Evolutionary conservation across 2,888 invertebrate genomes (phyloP).

Genomic region (Apantesis nais): DNA sequence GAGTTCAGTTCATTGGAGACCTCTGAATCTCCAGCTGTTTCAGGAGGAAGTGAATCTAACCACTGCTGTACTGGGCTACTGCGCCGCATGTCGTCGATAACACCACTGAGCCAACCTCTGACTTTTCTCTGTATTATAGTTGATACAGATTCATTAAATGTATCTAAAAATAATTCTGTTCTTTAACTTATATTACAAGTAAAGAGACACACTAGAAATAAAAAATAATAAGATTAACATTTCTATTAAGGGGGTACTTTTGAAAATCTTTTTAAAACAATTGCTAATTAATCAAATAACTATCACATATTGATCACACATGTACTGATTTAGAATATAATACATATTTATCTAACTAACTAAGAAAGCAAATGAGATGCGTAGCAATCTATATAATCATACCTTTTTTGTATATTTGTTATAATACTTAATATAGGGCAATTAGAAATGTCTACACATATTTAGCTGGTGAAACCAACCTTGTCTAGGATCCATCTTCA

Average conservation of each 20-base stretch:
- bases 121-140: slow-evolving; percentile 79
- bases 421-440: slow-evolving; percentile 24
- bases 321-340: neutral
- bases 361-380: slow-evolving; percentile 25
- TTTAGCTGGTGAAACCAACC: slow-evolving; percentile 75
- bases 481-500: slow-evolving; percentile 82
- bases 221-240: neutral
- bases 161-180: slow-evolving; percentile 59
- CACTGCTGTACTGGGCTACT: slow-evolving; percentile 91
- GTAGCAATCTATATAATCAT: slow-evolving; percentile 9
- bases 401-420: slow-evolving; percentile 14
- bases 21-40: slow-evolving; percentile 40
- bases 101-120: slow-evolving; percentile 79
- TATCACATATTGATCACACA: neutral
- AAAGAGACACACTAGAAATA: neutral
- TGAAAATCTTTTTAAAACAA: neutral
- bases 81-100: slow-evolving; percentile 86
- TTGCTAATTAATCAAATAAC: neutral
- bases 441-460: slow-evolving; percentile 31
- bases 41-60: slow-evolving; percentile 89
- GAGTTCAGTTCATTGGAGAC: slow-evolving; percentile 23
- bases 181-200: slow-evolving; percentile 1
- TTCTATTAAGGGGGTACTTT: neutral
- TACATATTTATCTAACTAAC: slow-evolving; percentile 6
- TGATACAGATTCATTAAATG: slow-evolving; percentile 79